Base-by-base conservation (phyloP, 2,888 invertebrate genomes). In the Xestia xanthographa region DNA sequence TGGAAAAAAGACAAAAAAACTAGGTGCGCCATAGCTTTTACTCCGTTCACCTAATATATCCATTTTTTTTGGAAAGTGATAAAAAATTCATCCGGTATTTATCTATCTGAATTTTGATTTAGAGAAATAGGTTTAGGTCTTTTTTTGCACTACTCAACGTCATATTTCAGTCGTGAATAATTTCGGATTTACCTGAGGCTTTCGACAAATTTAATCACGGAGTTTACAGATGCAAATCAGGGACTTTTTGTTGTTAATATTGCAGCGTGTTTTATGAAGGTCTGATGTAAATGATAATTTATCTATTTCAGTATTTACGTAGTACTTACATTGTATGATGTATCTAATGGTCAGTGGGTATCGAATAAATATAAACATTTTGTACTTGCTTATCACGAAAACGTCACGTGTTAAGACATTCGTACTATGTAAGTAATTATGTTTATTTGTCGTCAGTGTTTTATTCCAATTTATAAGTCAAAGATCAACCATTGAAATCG, bases 331-430 rank as follows among this genome's bases (percentile, higher is more conserved):
- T 68, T 78, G 77, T 79, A 75, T 11, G 9, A 41, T 41, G 41
- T 41, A 41, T 50, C 43, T 82, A 78, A 45, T 80, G 75, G 68
- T 38, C 80, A 78, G 56, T 80, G 72, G 66, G 53, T 79, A 84
- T 67, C 38, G 26, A 67, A 50, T 72, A 72, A 69, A 65, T 74
- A 75, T 79, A 81, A 86, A 86, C 76, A 86, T 48, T 72, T 12
- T 58, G 56, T 58, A 29, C 62, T n/a, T n/a, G n/a, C n/a, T 77
- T 85, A 86, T 86, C 86, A 62, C 9, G 43, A n/a, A 20, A 67
- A 84, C 66, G 66, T 76, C 86, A 87, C 87, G 86, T 84, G 82
- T 81, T 29, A 29, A 60, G 53, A 68, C 68, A 73, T 77, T 65
- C 48, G 43, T 69, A 14, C 12, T 43, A 41, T 41, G 41, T 43